Percentiles rank a stretch among this genome's conserved stretches.
Evolutionary conservation across 2,888 invertebrate genomes (phyloP).

Genomic region (Lepidochrysops patricia): DNA sequence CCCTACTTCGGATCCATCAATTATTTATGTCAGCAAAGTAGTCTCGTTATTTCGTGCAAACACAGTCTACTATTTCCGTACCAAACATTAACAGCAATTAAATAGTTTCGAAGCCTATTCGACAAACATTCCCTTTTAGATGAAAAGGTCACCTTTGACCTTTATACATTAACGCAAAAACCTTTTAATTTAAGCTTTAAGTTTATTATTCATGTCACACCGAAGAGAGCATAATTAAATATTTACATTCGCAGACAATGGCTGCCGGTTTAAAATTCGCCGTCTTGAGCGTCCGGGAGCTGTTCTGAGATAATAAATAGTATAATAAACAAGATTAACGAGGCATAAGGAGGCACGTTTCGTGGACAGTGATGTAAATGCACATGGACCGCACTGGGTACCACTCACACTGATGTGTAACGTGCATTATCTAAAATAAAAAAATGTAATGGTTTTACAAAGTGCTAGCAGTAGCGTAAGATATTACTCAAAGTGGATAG

Average conservation of each 20-base stretch:
- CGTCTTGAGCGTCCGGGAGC: conserved; percentile 37
- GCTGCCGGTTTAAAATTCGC: conserved; percentile 35
- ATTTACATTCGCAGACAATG: conserved; percentile 22
- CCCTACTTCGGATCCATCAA: too few species aligned
- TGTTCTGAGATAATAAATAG: conserved; percentile 58
- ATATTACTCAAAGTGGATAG: too few species aligned
- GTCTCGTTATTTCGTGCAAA: too few species aligned
- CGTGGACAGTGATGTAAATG: conserved; percentile 61
- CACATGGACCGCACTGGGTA: conserved; percentile 34
- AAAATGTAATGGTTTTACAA: too few species aligned
- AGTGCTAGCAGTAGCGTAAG: too few species aligned
- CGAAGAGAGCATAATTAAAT: conserved; percentile 12
- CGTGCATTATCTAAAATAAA: conserved; percentile 9
- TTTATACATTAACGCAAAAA: not conserved
- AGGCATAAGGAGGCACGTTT: conserved; percentile 68
- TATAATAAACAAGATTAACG: conserved; percentile 71
- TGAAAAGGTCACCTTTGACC: not conserved
- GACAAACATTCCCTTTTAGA: not conserved
- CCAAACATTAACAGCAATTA: too few species aligned
- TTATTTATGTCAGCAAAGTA: too few species aligned
- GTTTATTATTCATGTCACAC: conserved; percentile 1
- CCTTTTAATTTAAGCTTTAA: not conserved
- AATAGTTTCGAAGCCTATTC: too few species aligned
- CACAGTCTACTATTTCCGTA: too few species aligned
- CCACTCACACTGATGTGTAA: conserved; percentile 34